Conservation (phyloP, 1,140 invertebrate species). For the Paramacrobiotus metropolitanus region DNA sequence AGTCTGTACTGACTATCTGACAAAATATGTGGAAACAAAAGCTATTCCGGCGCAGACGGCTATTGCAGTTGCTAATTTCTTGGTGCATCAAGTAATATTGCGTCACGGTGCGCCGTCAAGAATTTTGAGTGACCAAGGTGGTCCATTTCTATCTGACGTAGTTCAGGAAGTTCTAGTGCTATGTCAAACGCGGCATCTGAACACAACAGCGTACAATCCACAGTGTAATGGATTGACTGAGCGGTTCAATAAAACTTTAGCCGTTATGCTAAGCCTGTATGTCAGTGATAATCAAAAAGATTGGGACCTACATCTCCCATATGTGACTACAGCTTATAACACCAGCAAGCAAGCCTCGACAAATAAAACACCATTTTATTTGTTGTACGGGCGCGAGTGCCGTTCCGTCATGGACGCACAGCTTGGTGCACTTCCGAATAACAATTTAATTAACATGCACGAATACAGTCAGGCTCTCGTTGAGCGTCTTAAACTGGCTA, state of each 20-base stretch:
- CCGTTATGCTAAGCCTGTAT: background rate
- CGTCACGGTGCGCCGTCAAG: background rate
- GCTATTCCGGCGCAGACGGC: background rate
- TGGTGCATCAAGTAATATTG: background rate
- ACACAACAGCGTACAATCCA: background rate
- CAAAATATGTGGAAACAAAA: background rate
- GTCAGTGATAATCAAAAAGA: background rate
- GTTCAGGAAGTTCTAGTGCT: background rate
- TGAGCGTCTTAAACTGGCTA: background rate
- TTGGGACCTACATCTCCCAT: too few species aligned
- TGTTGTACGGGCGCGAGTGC: background rate
- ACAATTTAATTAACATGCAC: background rate
- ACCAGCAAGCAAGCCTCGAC: too few species aligned
- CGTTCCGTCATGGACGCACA: background rate
- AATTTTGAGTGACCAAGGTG: background rate
- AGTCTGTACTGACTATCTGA: background rate
- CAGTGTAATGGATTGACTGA: background rate
- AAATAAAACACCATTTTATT: too few species aligned
- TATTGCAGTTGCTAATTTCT: background rate
- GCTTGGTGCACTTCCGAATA: background rate
- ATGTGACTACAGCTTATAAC: too few species aligned
- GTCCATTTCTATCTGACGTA: background rate
- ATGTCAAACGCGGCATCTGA: background rate
- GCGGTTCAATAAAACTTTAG: background rate
- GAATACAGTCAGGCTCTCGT: background rate